Conservation (phyloP, 1,140 invertebrate genomes). For the Cydia amplana region DNA sequence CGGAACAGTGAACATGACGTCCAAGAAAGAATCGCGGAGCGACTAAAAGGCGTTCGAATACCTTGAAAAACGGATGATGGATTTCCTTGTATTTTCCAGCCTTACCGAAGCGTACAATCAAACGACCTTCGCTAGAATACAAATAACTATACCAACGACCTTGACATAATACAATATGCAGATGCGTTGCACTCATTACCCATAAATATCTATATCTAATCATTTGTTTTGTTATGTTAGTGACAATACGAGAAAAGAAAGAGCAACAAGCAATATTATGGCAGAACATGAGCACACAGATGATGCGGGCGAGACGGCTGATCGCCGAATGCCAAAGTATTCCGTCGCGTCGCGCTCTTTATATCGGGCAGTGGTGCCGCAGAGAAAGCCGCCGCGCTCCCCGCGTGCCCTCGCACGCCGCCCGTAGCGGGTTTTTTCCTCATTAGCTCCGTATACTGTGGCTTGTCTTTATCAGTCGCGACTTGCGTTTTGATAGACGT, state of each 20-base stretch:
- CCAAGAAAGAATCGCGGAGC: conserved; percentile 45
- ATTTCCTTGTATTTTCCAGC: conserved; percentile 76
- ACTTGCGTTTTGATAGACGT: conserved; percentile 50
- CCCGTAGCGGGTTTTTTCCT: conserved; percentile 76
- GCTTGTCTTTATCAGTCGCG: conserved; percentile 67
- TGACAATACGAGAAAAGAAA: conserved; percentile 59
- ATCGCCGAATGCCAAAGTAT: conserved; percentile 77
- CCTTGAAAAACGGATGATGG: conserved; percentile 73
- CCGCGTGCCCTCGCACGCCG: conserved; percentile 55
- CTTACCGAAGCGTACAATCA: conserved; percentile 57
- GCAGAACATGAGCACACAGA: conserved; percentile 56
- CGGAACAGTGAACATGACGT: conserved; percentile 39
- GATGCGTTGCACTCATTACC: conserved; percentile 69
- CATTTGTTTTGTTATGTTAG: conserved; percentile 65
- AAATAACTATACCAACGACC: conserved; percentile 76
- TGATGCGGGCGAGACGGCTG: conserved; percentile 75
- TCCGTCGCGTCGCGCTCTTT: conserved; percentile 73
- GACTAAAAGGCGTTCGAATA: conserved; percentile 56
- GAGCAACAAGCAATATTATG: conserved; percentile 52
- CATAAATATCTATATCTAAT: conserved; percentile 64
- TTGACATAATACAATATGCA: conserved; percentile 72
- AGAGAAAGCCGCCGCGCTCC: conserved; percentile 75
- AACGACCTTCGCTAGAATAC: conserved; percentile 73
- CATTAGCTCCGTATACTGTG: conserved; percentile 67
- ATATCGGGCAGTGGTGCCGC: conserved; percentile 66